Base-by-base conservation (phyloP, 1,140 invertebrate genomes). In the Eumeta japonica region DNA sequence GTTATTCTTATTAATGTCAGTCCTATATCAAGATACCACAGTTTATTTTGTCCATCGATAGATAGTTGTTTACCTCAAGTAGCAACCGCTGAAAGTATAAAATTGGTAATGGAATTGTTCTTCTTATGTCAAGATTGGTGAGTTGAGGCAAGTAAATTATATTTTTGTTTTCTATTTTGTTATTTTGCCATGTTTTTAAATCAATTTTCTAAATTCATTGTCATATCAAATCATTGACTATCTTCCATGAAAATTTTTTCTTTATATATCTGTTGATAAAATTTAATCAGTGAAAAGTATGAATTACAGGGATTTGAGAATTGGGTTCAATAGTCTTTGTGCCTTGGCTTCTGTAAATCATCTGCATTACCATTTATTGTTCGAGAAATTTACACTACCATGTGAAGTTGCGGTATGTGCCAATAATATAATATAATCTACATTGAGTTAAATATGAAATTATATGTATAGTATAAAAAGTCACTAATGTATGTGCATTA, bases 281-380 rank as follows among this genome's bases (percentile, higher is more conserved):
- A n/a, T n/a, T n/a, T n/a, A n/a, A n/a, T n/a, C n/a, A n/a, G n/a
- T n/a, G n/a, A n/a, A n/a, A n/a, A n/a, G n/a, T n/a, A n/a, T n/a
- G n/a, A 30, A 52, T 75, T 77, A 12, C 58, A 82, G 80, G 35
- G 61, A 77, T 52, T 66, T 89, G 5, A 75, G 84, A 37, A 64
- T 87, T 28, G 81, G 79, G 17, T 90, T 88, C 55, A 92, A 92
- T 67, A 85, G 87, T 56, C 62, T 90, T 14, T 86, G 87, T 72
- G 88, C 81, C 12, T 80, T 81, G 63, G 87, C 88, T 27, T 89
- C 88, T 16, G 85, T 92, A 0, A 91, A 91, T 70, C 88, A 91
- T 71, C 76, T 86, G 19, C 88, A 92, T 56, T 84, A 83, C 57
- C 89, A 91, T 70, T 55, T 84, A 1, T 87, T 87, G 56, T 83